Percentiles rank a stretch among this genome's conserved stretches.
Conservation (phyloP, 2,113 vertebrate species). For the Poeciliopsis turrubarensis region DNA sequence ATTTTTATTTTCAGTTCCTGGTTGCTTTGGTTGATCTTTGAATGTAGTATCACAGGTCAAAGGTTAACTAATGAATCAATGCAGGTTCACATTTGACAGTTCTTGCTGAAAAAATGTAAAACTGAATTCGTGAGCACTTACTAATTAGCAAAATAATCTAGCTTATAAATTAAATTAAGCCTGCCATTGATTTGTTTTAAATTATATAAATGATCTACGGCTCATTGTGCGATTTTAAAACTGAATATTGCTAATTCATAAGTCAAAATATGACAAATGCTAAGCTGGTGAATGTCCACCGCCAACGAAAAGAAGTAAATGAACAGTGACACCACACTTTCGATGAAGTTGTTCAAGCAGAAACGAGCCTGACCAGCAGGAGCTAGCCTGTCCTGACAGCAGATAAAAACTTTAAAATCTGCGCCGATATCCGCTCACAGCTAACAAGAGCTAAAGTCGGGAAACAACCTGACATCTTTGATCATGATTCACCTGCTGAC, state of each 20-base stretch:
- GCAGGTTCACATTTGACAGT: slow-evolving; percentile 9
- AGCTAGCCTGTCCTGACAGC: neutral
- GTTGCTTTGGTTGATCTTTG: slow-evolving; percentile 27
- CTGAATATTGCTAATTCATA: neutral
- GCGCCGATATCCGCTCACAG: neutral
- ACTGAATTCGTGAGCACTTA: neutral
- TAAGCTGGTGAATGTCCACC: neutral
- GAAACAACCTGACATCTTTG: slow-evolving; percentile 13
- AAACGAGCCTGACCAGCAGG: neutral
- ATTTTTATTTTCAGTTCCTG: neutral
- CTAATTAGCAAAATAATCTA: fast-evolving
- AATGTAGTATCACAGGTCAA: slow-evolving; percentile 38
- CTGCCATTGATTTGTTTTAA: neutral
- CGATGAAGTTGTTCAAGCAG: neutral
- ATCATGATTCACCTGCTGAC: slow-evolving; percentile 16
- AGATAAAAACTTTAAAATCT: slow-evolving; percentile 13
- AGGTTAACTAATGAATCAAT: slow-evolving; percentile 50
- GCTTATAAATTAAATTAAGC: neutral
- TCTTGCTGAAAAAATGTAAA: neutral
- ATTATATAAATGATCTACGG: neutral
- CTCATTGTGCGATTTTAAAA: neutral
- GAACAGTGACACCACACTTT: neutral
- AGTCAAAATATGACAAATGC: neutral
- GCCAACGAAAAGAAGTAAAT: neutral
- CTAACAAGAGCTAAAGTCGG: slow-evolving; percentile 22